Evolutionary conservation across 2,888 invertebrate genomes (phyloP), one percentile per base, ranked within the genome.

Genomic region (Pristionchus exspectatus): DNA sequence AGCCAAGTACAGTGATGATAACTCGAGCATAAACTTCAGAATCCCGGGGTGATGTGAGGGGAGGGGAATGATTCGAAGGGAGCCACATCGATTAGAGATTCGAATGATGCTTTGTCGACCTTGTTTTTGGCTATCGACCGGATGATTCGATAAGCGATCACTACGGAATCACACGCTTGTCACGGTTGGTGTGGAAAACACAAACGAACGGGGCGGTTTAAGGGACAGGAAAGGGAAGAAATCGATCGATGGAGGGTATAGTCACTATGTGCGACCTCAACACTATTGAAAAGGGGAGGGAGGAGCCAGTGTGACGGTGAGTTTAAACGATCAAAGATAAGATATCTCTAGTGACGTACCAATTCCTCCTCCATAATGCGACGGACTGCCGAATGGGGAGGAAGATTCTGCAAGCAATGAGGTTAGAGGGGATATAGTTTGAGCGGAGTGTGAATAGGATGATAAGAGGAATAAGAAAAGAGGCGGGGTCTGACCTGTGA

Each of bases 291-390:
- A 24, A n/a, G 63, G 56, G 69, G 69, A 27, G 69, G 10, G 21
- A 59, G 21, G 21, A 33, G 7, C n/a, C 4, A 21, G 66, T 66
- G 30, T 69, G 33, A 69, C 14, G 30, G 30, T 9, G 38, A 21
- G 74, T 74, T 74, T 74, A 63, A 50, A 84, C 30, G 59, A 24
- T 84, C 84, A 84, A 56, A 56, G 33, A 44, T 33, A 38, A 9
- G 33, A 84, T 27, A 33, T 21, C 54, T 56, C n/a, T 18, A 84
- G 21, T 38, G 74, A 54, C 87, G n/a, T 33, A 88, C 87, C 74
- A 74, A 33, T n/a, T 88, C 87, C n/a, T 88, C 87, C 74, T 88
- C 87, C 87, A 88, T 88, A 4, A 33, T 74, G 24, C 87, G 72
- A 33, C 87, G 72, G 2, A 88, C 54, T 21, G 87, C 72, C n/a